Percentiles rank a stretch among this genome's conserved stretches.
These are phyloP conservation scores for Drosophila jambulina DNA, from an alignment of 1,140 invertebrate species.

Conservation along the genomic window DNA sequence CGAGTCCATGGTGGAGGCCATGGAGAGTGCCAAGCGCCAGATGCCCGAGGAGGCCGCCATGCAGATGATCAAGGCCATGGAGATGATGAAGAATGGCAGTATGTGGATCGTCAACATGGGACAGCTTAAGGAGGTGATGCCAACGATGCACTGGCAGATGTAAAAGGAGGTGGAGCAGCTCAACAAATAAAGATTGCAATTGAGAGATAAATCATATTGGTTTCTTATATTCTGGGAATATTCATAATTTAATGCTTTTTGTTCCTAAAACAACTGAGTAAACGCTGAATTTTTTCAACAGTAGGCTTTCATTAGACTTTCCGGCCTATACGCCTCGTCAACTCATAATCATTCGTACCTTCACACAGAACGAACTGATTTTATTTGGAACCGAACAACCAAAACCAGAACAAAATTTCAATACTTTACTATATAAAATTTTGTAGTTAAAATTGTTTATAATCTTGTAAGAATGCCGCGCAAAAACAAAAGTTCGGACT, in stretches of 20 bases:
- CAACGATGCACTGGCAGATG: slow-evolving; percentile 73
- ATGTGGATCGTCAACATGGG: slow-evolving; percentile 74
- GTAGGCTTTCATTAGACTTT: neutral
- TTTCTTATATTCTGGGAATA: neutral
- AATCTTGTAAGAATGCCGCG: neutral
- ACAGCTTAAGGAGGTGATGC: slow-evolving; percentile 70
- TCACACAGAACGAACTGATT: neutral
- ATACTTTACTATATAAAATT: neutral
- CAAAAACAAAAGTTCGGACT: neutral
- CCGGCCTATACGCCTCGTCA: neutral
- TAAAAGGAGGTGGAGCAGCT: slow-evolving; percentile 1
- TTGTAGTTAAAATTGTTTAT: neutral
- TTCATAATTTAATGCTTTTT: too few relatives aligned
- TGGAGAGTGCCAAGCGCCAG: slow-evolving; percentile 73
- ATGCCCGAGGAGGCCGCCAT: slow-evolving; percentile 70
- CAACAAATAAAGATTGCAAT: slow-evolving; percentile 6
- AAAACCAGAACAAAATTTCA: neutral
- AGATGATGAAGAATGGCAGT: slow-evolving; percentile 76
- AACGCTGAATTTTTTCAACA: neutral
- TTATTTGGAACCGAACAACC: neutral
- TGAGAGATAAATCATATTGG: neutral
- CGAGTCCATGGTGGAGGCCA: slow-evolving; percentile 65
- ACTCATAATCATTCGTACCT: neutral
- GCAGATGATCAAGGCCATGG: slow-evolving; percentile 73
- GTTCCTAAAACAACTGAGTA: too few relatives aligned